phyloP scores from a whole-genome alignment of 2,888 invertebrate genomes.

The Cheilosia variabilis region DNA sequence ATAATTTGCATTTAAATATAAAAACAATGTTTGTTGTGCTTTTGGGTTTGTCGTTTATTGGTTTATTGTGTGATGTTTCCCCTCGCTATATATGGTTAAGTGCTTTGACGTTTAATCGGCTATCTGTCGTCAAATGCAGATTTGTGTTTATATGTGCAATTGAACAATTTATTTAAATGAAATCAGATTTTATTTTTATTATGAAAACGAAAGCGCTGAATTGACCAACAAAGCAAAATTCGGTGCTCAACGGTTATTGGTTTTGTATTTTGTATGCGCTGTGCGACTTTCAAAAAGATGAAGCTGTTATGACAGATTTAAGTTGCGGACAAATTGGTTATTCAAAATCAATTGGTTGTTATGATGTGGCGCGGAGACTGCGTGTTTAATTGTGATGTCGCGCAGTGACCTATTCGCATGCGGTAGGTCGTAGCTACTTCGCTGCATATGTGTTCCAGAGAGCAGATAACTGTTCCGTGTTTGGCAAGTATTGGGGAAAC shows the following conservation, averaged over 20 bases:
- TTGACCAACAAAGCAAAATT: constrained; percentile 4
- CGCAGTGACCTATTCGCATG: constrained; percentile 34
- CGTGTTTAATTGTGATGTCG: constrained; percentile 22
- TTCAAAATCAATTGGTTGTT: neutral
- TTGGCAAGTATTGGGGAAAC: too few species aligned
- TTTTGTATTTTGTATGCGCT: constrained; percentile 6
- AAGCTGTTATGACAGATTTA: constrained; percentile 26
- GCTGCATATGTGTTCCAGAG: neutral
- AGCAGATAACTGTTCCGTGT: too few species aligned
- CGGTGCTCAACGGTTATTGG: constrained; percentile 25
- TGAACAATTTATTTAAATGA: constrained; percentile 49
- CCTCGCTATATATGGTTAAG: constrained; percentile 14
- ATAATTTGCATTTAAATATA: constrained; percentile 73
- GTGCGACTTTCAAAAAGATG: neutral
- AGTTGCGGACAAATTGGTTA: constrained; percentile 23
- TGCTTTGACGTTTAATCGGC: constrained; percentile 71
- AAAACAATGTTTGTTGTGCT: constrained; percentile 14
- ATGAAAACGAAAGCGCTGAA: constrained; percentile 8
- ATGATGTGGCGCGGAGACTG: constrained; percentile 11
- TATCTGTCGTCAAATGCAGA: constrained; percentile 36
- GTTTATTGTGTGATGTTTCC: constrained; percentile 5
- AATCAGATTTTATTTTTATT: neutral
- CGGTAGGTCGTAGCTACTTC: too few species aligned
- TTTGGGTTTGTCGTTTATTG: constrained; percentile 12
- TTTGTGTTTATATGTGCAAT: constrained; percentile 60